A percentile compares a stretch with the other conserved stretches of the same genome.
phyloP scores from a whole-genome alignment of 2,113 vertebrate species.

The Gallinago undulata region DNA sequence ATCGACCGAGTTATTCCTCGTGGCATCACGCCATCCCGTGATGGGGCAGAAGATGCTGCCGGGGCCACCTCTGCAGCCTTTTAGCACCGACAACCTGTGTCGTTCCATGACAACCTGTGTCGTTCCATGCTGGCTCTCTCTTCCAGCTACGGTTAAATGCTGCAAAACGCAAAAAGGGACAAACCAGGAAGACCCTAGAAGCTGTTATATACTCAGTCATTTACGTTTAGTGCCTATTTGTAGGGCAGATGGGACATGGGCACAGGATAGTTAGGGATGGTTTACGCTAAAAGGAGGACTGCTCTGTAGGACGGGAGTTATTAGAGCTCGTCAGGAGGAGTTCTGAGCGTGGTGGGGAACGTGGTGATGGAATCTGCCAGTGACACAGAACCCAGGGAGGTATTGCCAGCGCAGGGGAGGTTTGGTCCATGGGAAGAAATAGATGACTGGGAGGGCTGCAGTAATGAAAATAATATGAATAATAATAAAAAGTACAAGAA shows the following conservation, averaged over 20 bases:
- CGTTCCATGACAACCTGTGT: too few species aligned
- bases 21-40: rapidly evolving
- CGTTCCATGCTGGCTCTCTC: not conserved
- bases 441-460: not conserved
- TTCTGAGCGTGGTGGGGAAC: not conserved
- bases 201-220: not conserved
- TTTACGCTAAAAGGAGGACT: not conserved
- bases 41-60: not conserved
- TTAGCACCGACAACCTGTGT: not conserved
- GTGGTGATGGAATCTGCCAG: not conserved
- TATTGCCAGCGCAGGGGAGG: not conserved
- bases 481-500: not conserved
- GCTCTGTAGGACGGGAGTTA: not conserved
- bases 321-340: not conserved
- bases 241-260: not conserved
- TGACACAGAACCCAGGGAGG: not conserved
- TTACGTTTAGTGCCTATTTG: not conserved
- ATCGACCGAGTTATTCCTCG: rapidly evolving
- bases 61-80: not conserved
- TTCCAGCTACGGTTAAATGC: not conserved
- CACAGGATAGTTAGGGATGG: not conserved
- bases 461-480: not conserved
- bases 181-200: not conserved
- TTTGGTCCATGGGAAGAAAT: not conserved
- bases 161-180: not conserved